These are phyloP conservation scores for Mayetiola destructor DNA, from an alignment of 2,888 invertebrate genomes.

Conservation along the genomic window DNA sequence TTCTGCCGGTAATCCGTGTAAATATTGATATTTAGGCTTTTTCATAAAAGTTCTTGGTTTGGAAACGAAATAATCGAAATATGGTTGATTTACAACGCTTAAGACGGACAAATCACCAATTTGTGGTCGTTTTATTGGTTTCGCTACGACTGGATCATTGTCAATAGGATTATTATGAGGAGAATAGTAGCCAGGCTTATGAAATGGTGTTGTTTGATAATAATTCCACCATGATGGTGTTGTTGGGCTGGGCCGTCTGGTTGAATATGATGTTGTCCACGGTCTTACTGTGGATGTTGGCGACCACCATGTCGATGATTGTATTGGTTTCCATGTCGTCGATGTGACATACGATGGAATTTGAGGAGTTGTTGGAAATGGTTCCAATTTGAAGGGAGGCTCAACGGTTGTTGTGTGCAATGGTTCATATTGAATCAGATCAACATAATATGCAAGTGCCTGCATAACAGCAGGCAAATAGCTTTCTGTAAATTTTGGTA, in stretches of 20 bases:
- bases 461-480: constrained; percentile 35
- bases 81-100: constrained; percentile 17
- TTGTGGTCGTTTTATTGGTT: constrained; percentile 11
- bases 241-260: not conserved
- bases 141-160: not conserved
- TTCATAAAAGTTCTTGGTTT: constrained; percentile 17
- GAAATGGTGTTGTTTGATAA: constrained; percentile 17
- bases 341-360: not conserved
- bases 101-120: constrained; percentile 11
- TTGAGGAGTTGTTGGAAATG: constrained; percentile 15
- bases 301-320: not conserved
- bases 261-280: not conserved
- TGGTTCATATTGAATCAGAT: constrained; percentile 33
- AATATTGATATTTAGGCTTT: constrained; percentile 20
- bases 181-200: constrained; percentile 17
- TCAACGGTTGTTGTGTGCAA: constrained; percentile 30
- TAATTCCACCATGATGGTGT: not conserved
- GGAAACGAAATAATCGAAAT: constrained; percentile 20
- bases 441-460: constrained; percentile 34
- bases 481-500: constrained; percentile 26
- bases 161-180: constrained; percentile 15
- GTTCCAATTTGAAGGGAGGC: constrained; percentile 27
- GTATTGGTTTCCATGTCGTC: not conserved
- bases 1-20: constrained; percentile 29
- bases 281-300: not conserved